These are phyloP conservation scores for Stercorarius parasiticus DNA, from an alignment of 2,113 vertebrate genomes.

Conservation along the genomic window DNA sequence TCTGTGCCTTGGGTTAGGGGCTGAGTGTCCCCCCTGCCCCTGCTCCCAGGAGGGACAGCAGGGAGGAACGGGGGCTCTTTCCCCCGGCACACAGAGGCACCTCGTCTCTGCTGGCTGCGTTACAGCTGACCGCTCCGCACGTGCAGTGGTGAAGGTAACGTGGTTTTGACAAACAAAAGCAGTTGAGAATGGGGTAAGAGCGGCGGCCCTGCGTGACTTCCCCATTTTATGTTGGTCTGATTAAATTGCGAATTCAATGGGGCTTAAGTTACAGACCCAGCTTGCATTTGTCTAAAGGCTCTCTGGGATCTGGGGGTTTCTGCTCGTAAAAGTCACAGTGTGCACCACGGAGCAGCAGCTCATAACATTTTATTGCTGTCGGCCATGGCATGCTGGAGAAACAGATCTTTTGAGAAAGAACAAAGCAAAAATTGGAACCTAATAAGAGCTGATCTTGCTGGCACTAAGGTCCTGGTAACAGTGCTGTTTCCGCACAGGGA, in stretches of 20 bases:
- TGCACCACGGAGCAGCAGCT: neutral
- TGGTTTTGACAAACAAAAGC: neutral
- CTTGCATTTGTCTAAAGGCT: neutral
- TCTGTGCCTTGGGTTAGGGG: neutral
- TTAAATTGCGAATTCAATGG: neutral
- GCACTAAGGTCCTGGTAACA: neutral
- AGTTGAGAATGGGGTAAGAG: neutral
- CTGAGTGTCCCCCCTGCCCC: neutral
- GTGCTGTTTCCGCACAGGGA: rapidly evolving
- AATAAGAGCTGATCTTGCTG: neutral
- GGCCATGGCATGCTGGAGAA: neutral
- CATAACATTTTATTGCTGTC: rapidly evolving
- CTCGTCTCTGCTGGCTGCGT: rapidly evolving
- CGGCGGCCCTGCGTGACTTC: rapidly evolving
- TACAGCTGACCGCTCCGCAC: rapidly evolving
- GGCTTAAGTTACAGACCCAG: neutral
- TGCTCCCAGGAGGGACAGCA: rapidly evolving
- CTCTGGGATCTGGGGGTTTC: neutral
- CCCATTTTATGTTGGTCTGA: neutral
- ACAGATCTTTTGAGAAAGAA: neutral
- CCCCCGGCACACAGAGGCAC: rapidly evolving
- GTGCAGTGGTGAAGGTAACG: rapidly evolving
- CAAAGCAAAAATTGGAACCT: neutral
- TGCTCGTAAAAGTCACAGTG: rapidly evolving
- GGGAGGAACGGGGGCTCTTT: neutral